phyloP scores from a whole-genome alignment of 2,113 vertebrate genomes.

The Lipotes vexillifer region DNA sequence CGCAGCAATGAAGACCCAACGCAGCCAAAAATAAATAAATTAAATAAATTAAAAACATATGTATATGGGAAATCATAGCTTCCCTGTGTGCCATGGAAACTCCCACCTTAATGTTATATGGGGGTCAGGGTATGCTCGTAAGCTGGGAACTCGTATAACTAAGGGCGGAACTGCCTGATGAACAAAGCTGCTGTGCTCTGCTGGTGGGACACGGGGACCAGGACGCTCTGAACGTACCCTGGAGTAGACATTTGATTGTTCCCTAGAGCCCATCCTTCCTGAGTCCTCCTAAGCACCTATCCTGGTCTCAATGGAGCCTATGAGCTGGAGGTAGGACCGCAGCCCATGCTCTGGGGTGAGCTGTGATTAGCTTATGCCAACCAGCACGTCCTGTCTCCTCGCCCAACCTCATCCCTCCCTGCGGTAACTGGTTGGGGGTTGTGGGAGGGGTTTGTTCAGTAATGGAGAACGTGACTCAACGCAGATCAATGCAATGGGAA shows the following conservation, averaged over 20 bases:
- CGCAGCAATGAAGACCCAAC: no score
- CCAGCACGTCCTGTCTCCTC: background rate
- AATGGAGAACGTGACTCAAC: background rate
- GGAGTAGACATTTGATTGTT: fast-evolving
- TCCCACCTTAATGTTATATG: background rate
- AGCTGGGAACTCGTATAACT: background rate
- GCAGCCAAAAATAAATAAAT: no score
- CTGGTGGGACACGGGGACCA: no score
- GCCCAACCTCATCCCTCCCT: background rate
- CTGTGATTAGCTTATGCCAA: background rate
- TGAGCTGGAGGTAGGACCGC: background rate
- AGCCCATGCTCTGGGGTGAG: background rate
- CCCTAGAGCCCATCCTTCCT: background rate
- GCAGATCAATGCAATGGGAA: background rate
- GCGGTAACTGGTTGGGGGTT: background rate
- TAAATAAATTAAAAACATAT: no score
- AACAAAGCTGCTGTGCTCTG: background rate
- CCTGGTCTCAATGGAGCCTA: background rate
- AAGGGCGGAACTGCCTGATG: background rate
- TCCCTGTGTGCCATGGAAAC: background rate
- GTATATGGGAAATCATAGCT: background rate
- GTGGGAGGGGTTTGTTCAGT: background rate
- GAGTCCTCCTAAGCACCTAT: background rate
- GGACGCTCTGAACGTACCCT: fast-evolving
- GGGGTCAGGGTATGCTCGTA: fast-evolving